Evolutionary conservation across 2,888 invertebrate species (phyloP), one percentile per base, ranked within the genome.

Genomic region (Halictus ligatus): DNA sequence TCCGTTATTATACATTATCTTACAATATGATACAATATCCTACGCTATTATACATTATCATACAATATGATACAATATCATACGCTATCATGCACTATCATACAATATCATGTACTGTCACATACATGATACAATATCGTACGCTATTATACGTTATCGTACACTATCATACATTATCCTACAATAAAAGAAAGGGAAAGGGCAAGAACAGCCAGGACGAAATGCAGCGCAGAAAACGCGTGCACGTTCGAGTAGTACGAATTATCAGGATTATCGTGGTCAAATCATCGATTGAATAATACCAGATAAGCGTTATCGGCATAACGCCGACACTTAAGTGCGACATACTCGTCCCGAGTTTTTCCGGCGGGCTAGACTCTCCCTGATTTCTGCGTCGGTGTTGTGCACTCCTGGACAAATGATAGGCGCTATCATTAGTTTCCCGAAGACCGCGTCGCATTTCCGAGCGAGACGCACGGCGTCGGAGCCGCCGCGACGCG

Each of bases 221-320:
- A 67, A 1, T 10, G 35, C 18, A 18, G 35, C 35, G 35, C 67
- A 67, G 35, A 67, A 67, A 67, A 10, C 18, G 29, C 4, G 3
- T 21, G 43, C 6, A 29, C 25, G 71, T 13, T 64, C 8, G 50
- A 48, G 13, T 29, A 25, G 25, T 25, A 18, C 15, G 46, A 50
- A 73, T 35, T 72, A 54, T 71, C 48, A 58, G 4, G 67, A 35
- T 72, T 83, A 75, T 29, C 43, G 74, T 15, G 75, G 60, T n/a
- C 18, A 67, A 78, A 83, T 5, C 25, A 72, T 13, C 58, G 80
- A 84, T 85, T 64, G 84, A 85, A 85, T 80, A 85, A 74, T 85
- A 85, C 78, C 80, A 46, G 85, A 85, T 85, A 85, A 85, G 85
- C n/a, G 73, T 50, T 74, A 74, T 80, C 80, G 40, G 15, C 72